Evolutionary conservation across 2,888 invertebrate genomes (phyloP).

Genomic region (Phania funesta): DNA sequence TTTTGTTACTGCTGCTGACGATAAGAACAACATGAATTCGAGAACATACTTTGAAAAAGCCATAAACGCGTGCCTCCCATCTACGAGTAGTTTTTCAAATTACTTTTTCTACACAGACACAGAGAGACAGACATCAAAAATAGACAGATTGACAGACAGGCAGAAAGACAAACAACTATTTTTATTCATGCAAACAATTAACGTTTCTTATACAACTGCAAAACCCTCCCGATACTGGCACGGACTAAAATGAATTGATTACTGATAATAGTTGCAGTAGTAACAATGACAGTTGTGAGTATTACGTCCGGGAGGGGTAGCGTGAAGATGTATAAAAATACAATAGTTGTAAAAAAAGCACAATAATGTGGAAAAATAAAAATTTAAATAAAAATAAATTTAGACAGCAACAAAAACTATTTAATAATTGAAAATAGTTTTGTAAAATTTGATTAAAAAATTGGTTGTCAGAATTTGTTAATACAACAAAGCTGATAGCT

Average conservation of each 20-base stretch:
- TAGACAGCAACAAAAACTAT: too few species aligned
- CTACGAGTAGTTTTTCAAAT: constrained; percentile 25
- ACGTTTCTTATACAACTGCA: too few species aligned
- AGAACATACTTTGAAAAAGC: constrained; percentile 21
- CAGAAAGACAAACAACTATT: not conserved
- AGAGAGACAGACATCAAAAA: not conserved
- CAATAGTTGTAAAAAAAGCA: constrained; percentile 27
- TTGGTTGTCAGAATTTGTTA: too few species aligned
- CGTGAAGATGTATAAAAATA: not conserved
- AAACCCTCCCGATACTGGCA: not conserved
- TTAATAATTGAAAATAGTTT: too few species aligned
- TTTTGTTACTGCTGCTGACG: not conserved
- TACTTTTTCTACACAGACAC: not conserved
- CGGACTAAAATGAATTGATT: not conserved
- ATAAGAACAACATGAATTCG: constrained; percentile 10
- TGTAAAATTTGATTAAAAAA: too few species aligned
- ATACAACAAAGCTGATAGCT: too few species aligned
- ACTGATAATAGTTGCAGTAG: constrained; percentile 8
- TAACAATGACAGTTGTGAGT: not conserved
- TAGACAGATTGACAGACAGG: constrained; percentile 1
- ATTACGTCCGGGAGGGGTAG: not conserved
- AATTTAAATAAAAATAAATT: not conserved
- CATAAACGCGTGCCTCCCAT: constrained; percentile 60
- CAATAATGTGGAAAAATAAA: constrained; percentile 31
- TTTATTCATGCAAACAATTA: too few species aligned